Percentiles rank a stretch among this genome's conserved stretches.
Conservation (phyloP, 2,888 invertebrate species). For the Athalia cordata region DNA sequence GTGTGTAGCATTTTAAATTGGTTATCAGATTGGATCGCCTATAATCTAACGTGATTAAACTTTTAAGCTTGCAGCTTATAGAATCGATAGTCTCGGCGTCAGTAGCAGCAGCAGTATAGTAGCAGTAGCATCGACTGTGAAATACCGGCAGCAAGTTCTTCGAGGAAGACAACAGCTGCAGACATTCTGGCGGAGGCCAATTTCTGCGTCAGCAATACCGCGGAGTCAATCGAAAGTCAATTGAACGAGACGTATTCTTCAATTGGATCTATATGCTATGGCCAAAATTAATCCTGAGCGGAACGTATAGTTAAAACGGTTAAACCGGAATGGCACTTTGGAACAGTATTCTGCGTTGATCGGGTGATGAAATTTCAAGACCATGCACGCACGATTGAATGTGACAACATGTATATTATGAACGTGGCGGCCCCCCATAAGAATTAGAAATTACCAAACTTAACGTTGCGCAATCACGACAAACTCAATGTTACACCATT, state of each 20-base stretch:
- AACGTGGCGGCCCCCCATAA: not conserved
- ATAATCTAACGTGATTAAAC: not conserved
- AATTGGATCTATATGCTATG: conserved; percentile 16
- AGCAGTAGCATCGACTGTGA: not conserved
- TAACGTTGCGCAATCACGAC: too few species aligned
- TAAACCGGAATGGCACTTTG: conserved; percentile 19
- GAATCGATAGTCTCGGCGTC: not conserved
- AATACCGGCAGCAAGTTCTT: not conserved
- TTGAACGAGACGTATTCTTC: conserved; percentile 27
- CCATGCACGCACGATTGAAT: too few species aligned
- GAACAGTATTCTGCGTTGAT: conserved; percentile 8
- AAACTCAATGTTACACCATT: too few species aligned
- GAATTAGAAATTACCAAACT: too few species aligned
- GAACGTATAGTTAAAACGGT: conserved; percentile 22
- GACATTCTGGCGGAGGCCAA: conserved; percentile 30
- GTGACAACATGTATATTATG: not conserved
- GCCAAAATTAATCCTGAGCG: conserved; percentile 30
- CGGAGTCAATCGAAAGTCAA: conserved; percentile 31
- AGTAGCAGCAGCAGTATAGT: not conserved
- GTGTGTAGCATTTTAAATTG: too few species aligned
- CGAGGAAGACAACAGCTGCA: conserved; percentile 12
- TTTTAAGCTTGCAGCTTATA: not conserved
- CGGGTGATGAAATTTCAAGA: conserved; percentile 19
- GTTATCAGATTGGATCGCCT: not conserved
- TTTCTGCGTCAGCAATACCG: conserved; percentile 29